Evolutionary conservation across 2,888 invertebrate species (phyloP), one percentile per base, ranked within the genome.

Genomic region (Erebia aethiops): DNA sequence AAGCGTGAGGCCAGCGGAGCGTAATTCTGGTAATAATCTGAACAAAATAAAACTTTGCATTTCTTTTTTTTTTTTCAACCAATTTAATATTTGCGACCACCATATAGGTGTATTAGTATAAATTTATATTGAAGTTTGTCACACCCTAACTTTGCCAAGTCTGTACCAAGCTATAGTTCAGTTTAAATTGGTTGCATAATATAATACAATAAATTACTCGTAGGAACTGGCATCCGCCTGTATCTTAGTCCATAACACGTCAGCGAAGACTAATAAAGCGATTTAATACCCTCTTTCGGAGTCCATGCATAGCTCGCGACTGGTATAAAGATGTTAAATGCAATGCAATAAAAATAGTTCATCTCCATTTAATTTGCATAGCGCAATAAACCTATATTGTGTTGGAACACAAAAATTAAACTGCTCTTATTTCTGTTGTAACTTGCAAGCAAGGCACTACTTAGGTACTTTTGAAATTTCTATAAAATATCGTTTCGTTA

Each of bases 241-340:
- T 72, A 61, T 13, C 66, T 66, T 74, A 51, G 51, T 66, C 75
- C 78, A 68, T 51, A 21, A 35, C 49, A 72, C 75, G 72, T 79
- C 81, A 78, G 77, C 78, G 79, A 77, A 79, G 79, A 80, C 83
- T 84, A 84, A 84, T 84, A 85, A 85, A 85, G 81, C 84, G 81
- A 82, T 84, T 85, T 84, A 85, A 82, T 84, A 84, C 80, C 85
- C 82, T 82, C 82, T 84, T 84, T 84, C 82, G 81, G 82, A 82
- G 76, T 80, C 78, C 78, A 76, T 80, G 81, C 78, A 80, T 77
- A 76, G 75, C 76, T 81, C 80, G 77, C 81, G 16, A 21, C 46
- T 21, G 21, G 13, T 21, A 13, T 14, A 82, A 82, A 82, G 76
- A 78, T 76, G 70, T 75, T 71, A 70, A 75, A 67, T 73, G 71